Conservation (phyloP, 2,888 invertebrate genomes). For the Drosophila tripunctata region DNA sequence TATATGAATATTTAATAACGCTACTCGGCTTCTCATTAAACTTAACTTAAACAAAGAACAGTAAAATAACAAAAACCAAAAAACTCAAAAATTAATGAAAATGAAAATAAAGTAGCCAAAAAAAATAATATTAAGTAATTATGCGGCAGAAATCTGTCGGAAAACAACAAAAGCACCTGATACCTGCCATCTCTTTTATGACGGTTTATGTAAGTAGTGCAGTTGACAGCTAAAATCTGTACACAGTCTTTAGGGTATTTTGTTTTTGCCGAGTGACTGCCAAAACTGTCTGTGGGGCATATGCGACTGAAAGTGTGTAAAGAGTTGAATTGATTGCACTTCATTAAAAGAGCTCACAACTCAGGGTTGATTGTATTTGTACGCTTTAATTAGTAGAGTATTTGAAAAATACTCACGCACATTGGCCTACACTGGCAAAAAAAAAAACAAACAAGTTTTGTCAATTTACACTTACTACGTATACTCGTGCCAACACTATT, state of each 20-base stretch:
- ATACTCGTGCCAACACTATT: no score
- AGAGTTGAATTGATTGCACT: not conserved
- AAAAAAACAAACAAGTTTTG: no score
- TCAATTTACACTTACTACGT: no score
- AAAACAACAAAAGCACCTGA: constrained; percentile 34
- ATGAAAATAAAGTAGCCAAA: constrained; percentile 3
- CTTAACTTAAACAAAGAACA: constrained; percentile 11
- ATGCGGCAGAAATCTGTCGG: constrained; percentile 1
- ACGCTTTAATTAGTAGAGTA: constrained; percentile 41
- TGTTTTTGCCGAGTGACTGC: not conserved
- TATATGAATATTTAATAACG: constrained; percentile 61
- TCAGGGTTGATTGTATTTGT: constrained; percentile 34
- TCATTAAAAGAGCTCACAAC: constrained; percentile 54
- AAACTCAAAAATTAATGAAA: not conserved
- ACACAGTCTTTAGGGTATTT: no score
- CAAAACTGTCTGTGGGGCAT: no score
- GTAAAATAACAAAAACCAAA: not conserved
- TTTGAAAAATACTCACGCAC: constrained; percentile 18
- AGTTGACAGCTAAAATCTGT: no score
- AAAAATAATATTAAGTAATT: constrained; percentile 3
- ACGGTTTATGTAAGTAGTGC: no score
- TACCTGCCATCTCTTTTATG: constrained; percentile 32
- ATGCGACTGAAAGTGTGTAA: not conserved
- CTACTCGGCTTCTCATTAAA: constrained; percentile 23
- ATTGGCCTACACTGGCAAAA: not conserved